A percentile compares a stretch with the other conserved stretches of the same genome.
These are phyloP conservation scores for Chesias legatella DNA, from an alignment of 2,888 invertebrate genomes.

Conservation along the genomic window DNA sequence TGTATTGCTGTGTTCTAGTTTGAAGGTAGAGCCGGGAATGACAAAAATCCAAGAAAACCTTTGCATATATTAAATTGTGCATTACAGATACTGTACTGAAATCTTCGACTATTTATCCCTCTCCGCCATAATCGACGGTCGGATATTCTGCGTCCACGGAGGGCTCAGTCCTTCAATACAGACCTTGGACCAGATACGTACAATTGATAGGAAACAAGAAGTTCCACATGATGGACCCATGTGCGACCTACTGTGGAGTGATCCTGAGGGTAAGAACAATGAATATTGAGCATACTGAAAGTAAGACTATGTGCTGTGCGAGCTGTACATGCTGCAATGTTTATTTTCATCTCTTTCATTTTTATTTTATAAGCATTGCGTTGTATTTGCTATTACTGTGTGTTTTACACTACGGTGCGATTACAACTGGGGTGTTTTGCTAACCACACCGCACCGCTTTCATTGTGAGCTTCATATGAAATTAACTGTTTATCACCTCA, in stretches of 20 bases:
- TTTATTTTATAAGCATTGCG: too few relatives aligned
- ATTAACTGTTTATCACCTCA: too few relatives aligned
- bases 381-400: too few relatives aligned
- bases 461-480: too few relatives aligned
- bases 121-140: constrained; percentile 98
- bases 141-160: constrained; percentile 99
- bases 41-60: neutral
- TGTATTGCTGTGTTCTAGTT: too few relatives aligned
- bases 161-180: constrained; percentile 99
- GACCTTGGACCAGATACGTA: constrained; percentile 98
- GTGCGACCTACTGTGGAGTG: constrained; percentile 99
- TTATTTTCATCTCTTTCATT: too few relatives aligned
- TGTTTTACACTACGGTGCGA: too few relatives aligned
- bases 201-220: constrained; percentile 99
- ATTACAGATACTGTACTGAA: constrained; percentile 94
- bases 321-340: too few relatives aligned
- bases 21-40: too few relatives aligned
- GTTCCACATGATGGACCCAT: constrained; percentile 99
- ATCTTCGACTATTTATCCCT: constrained; percentile 98
- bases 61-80: neutral
- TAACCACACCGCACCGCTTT: too few relatives aligned
- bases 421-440: too few relatives aligned
- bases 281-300: neutral
- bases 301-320: too few relatives aligned
- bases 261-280: constrained; percentile 93